A percentile compares a stretch with the other conserved stretches of the same genome.
phyloP scores from a whole-genome alignment of 2,113 vertebrate species.

The Entosphenus tridentatus region DNA sequence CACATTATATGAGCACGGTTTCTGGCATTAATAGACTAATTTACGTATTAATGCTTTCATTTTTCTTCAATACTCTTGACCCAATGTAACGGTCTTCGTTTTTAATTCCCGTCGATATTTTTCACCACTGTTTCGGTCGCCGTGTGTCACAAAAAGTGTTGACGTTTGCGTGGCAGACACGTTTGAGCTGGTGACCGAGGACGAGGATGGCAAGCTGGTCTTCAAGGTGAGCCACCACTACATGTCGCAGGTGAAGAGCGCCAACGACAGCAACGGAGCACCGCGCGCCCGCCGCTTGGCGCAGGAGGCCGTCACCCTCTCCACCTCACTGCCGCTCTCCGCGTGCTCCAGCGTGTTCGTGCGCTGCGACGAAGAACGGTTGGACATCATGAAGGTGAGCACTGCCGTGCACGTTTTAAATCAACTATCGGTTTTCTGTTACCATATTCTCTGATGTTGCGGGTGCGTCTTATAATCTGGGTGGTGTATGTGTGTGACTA shows the following conservation, averaged over 20 bases:
- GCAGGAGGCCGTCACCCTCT: conserved; percentile 88
- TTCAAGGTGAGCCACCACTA: conserved; percentile 99
- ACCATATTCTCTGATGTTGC: no score
- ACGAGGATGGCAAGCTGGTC: conserved; percentile 81
- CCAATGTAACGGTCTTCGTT: no score
- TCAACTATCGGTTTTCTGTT: not conserved
- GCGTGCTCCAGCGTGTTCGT: conserved; percentile 92
- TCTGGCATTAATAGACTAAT: no score
- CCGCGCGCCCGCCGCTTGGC: conserved; percentile 74
- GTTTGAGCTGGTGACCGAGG: conserved; percentile 96
- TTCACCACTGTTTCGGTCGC: no score
- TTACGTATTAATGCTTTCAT: no score
- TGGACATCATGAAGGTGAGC: conserved; percentile 94
- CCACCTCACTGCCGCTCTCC: conserved; percentile 78
- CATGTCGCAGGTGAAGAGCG: conserved; percentile 99
- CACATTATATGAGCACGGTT: no score
- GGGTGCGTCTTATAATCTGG: no score
- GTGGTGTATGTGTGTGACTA: no score
- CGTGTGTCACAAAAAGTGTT: no score
- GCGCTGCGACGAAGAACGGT: conserved; percentile 77
- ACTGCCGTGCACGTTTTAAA: not conserved
- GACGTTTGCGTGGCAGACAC: conserved; percentile 34
- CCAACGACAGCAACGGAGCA: conserved; percentile 77
- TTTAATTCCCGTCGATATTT: no score
- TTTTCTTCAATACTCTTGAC: no score